Conservation (phyloP, 2,888 invertebrate species). For the Gortyna flavago region DNA sequence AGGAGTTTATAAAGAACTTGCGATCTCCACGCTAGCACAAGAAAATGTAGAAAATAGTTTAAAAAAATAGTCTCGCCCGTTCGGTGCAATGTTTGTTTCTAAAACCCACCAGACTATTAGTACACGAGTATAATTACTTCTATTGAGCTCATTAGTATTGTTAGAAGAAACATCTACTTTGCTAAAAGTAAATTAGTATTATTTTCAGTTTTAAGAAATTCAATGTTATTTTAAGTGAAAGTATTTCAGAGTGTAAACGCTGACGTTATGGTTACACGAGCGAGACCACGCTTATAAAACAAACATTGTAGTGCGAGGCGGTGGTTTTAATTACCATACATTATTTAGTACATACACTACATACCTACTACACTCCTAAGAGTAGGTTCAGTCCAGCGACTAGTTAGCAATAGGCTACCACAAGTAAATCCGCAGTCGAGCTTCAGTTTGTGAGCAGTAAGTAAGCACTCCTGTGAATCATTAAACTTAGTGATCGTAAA, state of each 20-base stretch:
- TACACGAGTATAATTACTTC: slow-evolving; percentile 4
- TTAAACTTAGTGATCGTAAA: slow-evolving; percentile 40
- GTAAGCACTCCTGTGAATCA: slow-evolving; percentile 58
- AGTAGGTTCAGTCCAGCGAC: slow-evolving; percentile 8
- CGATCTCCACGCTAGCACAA: slow-evolving; percentile 39
- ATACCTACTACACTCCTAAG: background rate
- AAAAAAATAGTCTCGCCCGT: slow-evolving; percentile 13
- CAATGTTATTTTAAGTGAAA: slow-evolving; percentile 4
- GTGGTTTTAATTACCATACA: slow-evolving; percentile 44
- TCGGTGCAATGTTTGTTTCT: slow-evolving; percentile 21
- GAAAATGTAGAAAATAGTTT: slow-evolving; percentile 51
- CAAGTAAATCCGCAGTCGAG: slow-evolving; percentile 31
- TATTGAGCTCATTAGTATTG: slow-evolving; percentile 18
- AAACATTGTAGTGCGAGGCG: slow-evolving; percentile 12
- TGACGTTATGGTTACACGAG: slow-evolving; percentile 5
- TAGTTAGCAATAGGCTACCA: slow-evolving; percentile 33
- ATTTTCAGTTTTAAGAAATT: background rate
- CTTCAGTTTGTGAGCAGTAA: slow-evolving; percentile 18
- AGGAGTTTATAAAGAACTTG: slow-evolving; percentile 62
- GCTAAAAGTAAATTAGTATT: background rate
- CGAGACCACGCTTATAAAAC: slow-evolving; percentile 11
- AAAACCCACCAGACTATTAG: slow-evolving; percentile 1
- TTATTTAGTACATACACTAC: slow-evolving; percentile 23
- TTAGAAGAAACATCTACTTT: slow-evolving; percentile 1
- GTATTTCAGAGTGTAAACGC: background rate